Base-by-base conservation (phyloP, 2,888 invertebrate genomes). In the Octodonta nipae region DNA sequence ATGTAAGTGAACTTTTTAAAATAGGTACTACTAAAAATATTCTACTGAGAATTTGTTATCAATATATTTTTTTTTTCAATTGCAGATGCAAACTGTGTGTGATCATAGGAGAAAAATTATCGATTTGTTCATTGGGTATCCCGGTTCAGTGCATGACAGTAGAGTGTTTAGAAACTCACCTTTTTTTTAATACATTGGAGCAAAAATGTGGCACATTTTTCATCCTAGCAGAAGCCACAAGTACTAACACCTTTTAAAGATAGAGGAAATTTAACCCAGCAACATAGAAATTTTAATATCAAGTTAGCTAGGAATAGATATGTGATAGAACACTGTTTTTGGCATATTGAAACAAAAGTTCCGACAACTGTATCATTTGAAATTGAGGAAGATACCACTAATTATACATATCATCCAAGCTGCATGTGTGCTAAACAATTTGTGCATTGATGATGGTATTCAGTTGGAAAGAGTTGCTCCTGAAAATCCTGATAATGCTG, bases 211-310 rank as follows among this genome's bases (percentile, higher is more conserved):
- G 36, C 26, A 30, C 25, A 13, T 28, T 20, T 16, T 37, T 27
- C 25, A 13, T 40, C 12, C 11, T 36, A 11, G 41, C 30, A 7
- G 41, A 41, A 20, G 12, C 16, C 17, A n/a, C 26, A 32, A 10
- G 27, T 40, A 32, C 13, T 41, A 15, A 40, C 37, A 2, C 39
- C 41, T 15, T 40, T 26, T 26, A 40, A 33, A 35, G 41, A 41
- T 24, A 33, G 37, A 27, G 38, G 42, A 12, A 29, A 41, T 13
- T 27, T 43, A 16, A 37, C 35, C 6, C 11, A 32, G 11, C 20
- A 15, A 7, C 38, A 44, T 24, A 33, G 13, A 15, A 36, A 32
- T 15, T 44, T 33, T 24, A 42, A 42, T 31, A 13, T 35, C 10
- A 35, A 28, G 25, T 20, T 40, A 25, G 16, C 33, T 16, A 40